Conservation (phyloP, 2,113 vertebrate species). For the Mellivora capensis region DNA sequence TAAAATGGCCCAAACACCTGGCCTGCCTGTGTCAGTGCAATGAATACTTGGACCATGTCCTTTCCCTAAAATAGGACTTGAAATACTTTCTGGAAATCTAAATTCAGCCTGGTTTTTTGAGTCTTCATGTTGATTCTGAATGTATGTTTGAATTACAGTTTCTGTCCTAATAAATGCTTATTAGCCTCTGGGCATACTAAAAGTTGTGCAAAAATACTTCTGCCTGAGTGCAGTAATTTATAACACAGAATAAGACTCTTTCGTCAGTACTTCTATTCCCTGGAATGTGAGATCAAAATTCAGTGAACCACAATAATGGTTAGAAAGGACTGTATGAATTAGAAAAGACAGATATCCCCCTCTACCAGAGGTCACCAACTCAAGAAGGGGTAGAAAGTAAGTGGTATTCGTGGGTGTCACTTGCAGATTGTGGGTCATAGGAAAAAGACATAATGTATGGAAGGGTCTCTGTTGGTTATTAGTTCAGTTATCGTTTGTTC, state of each 20-base stretch:
- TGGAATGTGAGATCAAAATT: constrained; percentile 25
- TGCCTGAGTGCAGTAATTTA: background rate
- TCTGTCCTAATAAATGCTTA: constrained; percentile 19
- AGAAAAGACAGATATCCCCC: background rate
- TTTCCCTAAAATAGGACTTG: constrained; percentile 37
- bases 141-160: constrained; percentile 21
- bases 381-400: background rate
- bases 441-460: background rate
- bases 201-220: background rate
- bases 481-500: background rate
- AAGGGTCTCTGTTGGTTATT: background rate
- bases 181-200: background rate
- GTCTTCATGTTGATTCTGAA: constrained; percentile 8
- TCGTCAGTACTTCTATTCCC: background rate
- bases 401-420: background rate
- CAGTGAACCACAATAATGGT: background rate
- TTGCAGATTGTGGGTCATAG: background rate
- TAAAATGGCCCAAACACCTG: constrained; percentile 42
- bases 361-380: background rate
- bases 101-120: constrained; percentile 51
- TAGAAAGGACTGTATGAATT: background rate
- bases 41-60: background rate
- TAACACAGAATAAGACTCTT: background rate
- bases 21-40: background rate
- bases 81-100: constrained; percentile 11